phyloP scores from a whole-genome alignment of 92 coral and sea anemone genomes.

The Zoanthus sociatus region DNA sequence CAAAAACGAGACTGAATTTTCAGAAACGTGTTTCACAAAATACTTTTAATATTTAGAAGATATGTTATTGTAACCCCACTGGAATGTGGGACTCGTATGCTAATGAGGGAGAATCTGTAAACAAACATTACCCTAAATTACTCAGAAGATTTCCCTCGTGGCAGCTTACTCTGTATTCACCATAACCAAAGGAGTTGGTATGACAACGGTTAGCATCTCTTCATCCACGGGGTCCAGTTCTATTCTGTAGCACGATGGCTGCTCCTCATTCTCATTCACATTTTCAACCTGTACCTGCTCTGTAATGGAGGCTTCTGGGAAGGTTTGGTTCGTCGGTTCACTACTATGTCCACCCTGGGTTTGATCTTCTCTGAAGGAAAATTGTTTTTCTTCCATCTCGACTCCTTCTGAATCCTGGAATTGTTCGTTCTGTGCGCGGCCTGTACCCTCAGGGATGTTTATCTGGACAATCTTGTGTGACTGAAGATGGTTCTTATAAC shows the following conservation, averaged over 20 bases:
- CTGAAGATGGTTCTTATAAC: slow-evolving; percentile 45
- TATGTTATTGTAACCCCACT: neutral
- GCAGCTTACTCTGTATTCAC: slow-evolving; percentile 27
- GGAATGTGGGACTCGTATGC: neutral
- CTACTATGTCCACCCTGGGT: neutral
- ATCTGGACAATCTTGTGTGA: slow-evolving; percentile 3
- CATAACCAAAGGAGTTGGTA: slow-evolving; percentile 41
- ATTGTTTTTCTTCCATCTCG: neutral
- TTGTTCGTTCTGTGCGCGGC: neutral
- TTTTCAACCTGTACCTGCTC: neutral
- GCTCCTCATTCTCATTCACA: neutral
- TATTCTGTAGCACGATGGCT: slow-evolving; percentile 12
- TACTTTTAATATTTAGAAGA: neutral
- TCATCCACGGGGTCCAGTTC: slow-evolving; percentile 33
- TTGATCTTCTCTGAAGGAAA: neutral
- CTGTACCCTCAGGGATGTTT: neutral
- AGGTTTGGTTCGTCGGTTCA: neutral
- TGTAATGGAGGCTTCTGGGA: neutral
- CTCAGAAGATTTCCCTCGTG: neutral
- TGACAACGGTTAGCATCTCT: slow-evolving; percentile 32
- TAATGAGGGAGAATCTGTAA: neutral
- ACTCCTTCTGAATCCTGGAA: neutral
- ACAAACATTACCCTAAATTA: neutral
- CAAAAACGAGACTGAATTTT: too few relatives aligned
- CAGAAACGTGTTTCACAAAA: too few relatives aligned